Percentiles rank a stretch among this genome's conserved stretches.
Conservation (phyloP, 1,140 invertebrate species). For the Brachionus paranguensis region DNA sequence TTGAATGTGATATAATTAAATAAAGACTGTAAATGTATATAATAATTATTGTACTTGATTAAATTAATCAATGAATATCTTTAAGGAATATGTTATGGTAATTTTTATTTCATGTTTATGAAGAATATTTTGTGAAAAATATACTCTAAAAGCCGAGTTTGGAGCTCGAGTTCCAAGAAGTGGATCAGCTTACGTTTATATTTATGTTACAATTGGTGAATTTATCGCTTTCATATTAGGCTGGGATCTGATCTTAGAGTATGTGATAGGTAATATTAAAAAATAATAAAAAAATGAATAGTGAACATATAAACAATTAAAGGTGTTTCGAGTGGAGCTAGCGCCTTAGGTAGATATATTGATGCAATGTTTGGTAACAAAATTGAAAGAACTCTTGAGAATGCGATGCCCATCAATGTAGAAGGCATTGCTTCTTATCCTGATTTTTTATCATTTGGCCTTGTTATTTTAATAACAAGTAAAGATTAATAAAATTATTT, state of each 20-base stretch:
- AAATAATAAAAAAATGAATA: background rate
- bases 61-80: background rate
- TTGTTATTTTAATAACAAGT: conserved; percentile 41
- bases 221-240: conserved; percentile 86
- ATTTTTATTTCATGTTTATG: background rate
- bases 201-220: conserved; percentile 65
- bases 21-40: background rate
- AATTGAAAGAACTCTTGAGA: conserved; percentile 47
- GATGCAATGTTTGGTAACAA: conserved; percentile 47
- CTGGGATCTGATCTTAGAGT: conserved; percentile 81
- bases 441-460: conserved; percentile 68
- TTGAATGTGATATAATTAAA: background rate
- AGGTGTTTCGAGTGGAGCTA: background rate
- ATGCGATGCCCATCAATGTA: conserved; percentile 58
- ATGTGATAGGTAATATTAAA: conserved; percentile 67
- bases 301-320: background rate
- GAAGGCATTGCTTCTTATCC: conserved; percentile 63
- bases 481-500: background rate
- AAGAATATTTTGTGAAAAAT: background rate
- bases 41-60: background rate
- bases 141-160: conserved; percentile 65
- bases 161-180: conserved; percentile 79
- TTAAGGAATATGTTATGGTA: conserved; percentile 73
- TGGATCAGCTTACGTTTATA: conserved; percentile 69
- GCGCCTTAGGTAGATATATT: conserved; percentile 15